Conservation (phyloP, 2,113 vertebrate species). For the Passerina amoena region DNA sequence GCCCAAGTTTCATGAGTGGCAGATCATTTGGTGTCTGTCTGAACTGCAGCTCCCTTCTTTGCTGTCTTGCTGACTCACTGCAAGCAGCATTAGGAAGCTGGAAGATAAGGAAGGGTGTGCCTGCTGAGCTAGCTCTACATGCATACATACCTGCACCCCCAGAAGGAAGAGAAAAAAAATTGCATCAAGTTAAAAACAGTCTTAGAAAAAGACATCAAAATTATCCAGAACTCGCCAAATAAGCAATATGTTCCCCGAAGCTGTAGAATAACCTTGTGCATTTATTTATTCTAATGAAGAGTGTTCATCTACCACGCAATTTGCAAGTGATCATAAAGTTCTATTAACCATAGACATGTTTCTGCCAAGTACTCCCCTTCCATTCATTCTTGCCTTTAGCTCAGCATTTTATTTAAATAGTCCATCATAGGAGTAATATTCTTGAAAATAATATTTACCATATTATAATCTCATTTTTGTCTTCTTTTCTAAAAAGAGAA, state of each 20-base stretch:
- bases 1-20: neutral
- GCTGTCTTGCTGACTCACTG: neutral
- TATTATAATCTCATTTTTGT: neutral
- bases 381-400: neutral
- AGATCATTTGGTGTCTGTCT: neutral
- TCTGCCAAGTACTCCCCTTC: neutral
- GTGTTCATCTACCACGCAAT: neutral
- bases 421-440: neutral
- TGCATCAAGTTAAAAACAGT: neutral
- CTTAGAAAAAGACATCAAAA: neutral
- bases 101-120: neutral
- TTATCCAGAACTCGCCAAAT: neutral
- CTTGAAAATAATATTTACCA: neutral
- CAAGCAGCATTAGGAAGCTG: neutral
- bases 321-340: neutral
- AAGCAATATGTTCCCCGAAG: neutral
- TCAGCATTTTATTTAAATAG: neutral
- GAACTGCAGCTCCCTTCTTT: neutral
- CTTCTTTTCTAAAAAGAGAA: neutral
- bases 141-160: neutral
- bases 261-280: neutral
- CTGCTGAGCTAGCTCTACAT: neutral
- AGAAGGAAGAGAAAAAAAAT: neutral
- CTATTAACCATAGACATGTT: neutral
- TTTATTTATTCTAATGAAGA: neutral